Percentiles rank a stretch among this genome's conserved stretches.
These are phyloP conservation scores for Denticeps clupeoides DNA, from an alignment of 2,797 vertebrate genomes.

Conservation along the genomic window DNA sequence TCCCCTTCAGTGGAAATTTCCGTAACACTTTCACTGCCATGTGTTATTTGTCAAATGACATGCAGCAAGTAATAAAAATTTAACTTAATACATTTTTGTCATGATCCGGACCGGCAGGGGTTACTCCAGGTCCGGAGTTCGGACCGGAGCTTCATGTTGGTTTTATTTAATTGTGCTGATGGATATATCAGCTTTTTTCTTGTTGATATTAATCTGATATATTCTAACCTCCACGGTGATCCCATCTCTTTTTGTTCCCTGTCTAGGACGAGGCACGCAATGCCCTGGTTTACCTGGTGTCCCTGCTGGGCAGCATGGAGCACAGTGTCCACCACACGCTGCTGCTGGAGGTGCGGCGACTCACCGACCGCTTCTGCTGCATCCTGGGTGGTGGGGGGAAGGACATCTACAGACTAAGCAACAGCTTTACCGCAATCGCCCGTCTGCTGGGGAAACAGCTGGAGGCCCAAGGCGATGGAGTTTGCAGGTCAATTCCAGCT, in stretches of 20 bases:
- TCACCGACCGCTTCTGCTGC: conserved; percentile 67
- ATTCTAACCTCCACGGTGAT: too few relatives aligned
- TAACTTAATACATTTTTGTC: too few relatives aligned
- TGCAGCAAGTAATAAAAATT: too few relatives aligned
- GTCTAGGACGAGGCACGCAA: conserved; percentile 66
- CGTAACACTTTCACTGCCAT: conserved; percentile 9
- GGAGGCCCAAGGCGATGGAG: conserved; percentile 28
- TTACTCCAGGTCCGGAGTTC: too few relatives aligned
- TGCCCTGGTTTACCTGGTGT: conserved; percentile 74
- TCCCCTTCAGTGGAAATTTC: conserved; percentile 1
- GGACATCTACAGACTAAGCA: conserved; percentile 89
- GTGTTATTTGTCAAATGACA: conserved; percentile 1
- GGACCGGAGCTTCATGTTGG: too few relatives aligned
- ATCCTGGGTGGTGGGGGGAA: conserved; percentile 72
- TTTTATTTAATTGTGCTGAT: too few relatives aligned
- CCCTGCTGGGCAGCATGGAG: conserved; percentile 77
- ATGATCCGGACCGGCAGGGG: too few relatives aligned
- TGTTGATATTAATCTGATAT: too few relatives aligned
- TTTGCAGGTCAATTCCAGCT: conserved; percentile 68
- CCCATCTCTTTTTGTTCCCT: too few relatives aligned
- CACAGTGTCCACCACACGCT: conserved; percentile 82
- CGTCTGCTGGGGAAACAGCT: conserved; percentile 65
- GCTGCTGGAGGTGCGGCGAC: conserved; percentile 76
- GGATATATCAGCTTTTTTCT: too few relatives aligned
- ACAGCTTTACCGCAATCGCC: conserved; percentile 84